Evolutionary conservation across 2,888 invertebrate genomes (phyloP), one percentile per base, ranked within the genome.

Genomic region (Drosophila cognata): DNA sequence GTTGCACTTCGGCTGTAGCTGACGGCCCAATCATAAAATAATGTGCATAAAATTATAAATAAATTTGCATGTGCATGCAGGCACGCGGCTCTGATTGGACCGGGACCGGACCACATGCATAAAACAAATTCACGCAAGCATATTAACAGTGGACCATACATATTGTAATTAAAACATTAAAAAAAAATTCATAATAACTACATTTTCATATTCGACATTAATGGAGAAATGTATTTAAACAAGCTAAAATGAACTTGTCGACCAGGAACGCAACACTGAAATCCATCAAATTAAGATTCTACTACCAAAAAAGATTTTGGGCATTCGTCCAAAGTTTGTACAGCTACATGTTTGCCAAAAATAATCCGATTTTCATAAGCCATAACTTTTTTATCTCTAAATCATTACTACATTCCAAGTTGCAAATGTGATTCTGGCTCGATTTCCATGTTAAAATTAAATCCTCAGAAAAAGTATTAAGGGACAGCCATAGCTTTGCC

Each of bases 11-110:
- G 6, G 29, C 59, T 74, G 68, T 53, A 60, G 65, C 71, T 84
- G 89, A 87, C 82, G 81, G 89, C 77, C 74, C 89, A 82, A 85
- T 82, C 84, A 80, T 68, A 70, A 70, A 73, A 67, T 71, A 80
- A 87, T 85, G 84, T 78, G 70, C 82, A 85, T 87, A 72, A 61
- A 84, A 82, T 86, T 88, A 86, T 46, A 77, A 68, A 76, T 71
- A 59, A 56, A 80, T 80, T 89, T 80, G 64, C 88, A 81, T 73
- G 53, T 41, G 18, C 64, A 53, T 43, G 29, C 70, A 48, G 33
- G 38, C 78, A 68, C 46, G 64, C 58, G 50, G 52, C 31, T 48
- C 6, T 62, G 46, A 75, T 65, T 69, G 59, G 59, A 21, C 21
- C 21, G 21, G 59, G 59, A 21, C 21, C 21, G 21, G 21, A 66